Percentiles rank a stretch among this genome's conserved stretches.
phyloP scores from a whole-genome alignment of 2,888 invertebrate genomes.

The Microctonus aethiopoides region DNA sequence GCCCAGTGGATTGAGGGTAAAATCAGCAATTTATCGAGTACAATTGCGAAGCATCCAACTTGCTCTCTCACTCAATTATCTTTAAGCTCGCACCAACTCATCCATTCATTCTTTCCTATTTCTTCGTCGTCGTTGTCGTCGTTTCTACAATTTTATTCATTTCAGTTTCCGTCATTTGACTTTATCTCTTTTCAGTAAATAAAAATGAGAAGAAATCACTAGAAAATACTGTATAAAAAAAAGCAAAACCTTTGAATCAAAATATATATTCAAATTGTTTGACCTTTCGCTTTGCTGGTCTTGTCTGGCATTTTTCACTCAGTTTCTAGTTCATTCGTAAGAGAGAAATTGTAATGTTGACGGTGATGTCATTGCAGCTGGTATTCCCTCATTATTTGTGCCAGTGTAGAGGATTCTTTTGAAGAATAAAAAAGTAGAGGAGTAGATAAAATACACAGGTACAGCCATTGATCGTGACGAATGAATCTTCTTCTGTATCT shows the following conservation, averaged over 20 bases:
- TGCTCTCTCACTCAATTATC: constrained; percentile 12
- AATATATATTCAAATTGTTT: not conserved
- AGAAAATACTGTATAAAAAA: not conserved
- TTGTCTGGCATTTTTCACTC: not conserved
- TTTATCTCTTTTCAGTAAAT: not conserved
- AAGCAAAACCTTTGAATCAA: not conserved
- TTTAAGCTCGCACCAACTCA: constrained; percentile 8
- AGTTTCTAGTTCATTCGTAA: not conserved
- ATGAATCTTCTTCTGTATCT: not conserved
- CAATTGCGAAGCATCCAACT: constrained; percentile 18
- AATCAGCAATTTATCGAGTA: constrained; percentile 25
- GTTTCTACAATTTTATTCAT: not conserved
- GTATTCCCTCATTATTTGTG: constrained; percentile 29
- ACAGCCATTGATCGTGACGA: constrained; percentile 6
- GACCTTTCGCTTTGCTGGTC: not conserved
- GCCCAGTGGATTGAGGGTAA: constrained; percentile 13
- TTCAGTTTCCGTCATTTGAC: not conserved
- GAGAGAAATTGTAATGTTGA: not conserved
- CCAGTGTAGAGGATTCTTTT: not conserved
- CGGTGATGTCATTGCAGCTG: constrained; percentile 7
- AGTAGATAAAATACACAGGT: not conserved
- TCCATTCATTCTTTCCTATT: not conserved
- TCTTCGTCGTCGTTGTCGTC: no score
- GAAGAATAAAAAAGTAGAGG: not conserved
- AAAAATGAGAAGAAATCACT: not conserved